Base-by-base conservation (phyloP, 2,797 vertebrate species). In the Erpetoichthys calabaricus region DNA sequence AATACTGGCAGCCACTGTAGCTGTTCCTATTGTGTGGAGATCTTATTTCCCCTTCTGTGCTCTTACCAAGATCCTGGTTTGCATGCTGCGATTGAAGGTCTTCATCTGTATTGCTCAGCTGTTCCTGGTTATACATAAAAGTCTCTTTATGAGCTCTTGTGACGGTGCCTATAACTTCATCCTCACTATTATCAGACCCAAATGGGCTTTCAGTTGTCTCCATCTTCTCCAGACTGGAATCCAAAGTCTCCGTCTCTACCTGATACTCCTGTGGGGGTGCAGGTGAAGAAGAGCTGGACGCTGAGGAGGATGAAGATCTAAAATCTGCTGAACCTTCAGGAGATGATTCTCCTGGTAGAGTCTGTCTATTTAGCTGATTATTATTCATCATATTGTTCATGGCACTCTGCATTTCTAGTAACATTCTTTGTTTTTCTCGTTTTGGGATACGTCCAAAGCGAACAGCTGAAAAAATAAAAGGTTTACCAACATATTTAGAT, bases 361-460 rank as follows among this genome's bases (percentile, higher is more conserved):
- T 0, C 75, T 91, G 88, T 66, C 85, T 59, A 6, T 81, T 87
- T 73, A 96, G 89, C 75, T 92, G 89, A 65, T 79, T 87, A 77
- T 82, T 89, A 77, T 83, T 93, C 92, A 97, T 94, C 90, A 97
- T 92, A 69, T 89, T 94, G 77, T 95, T 95, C 94, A 98, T 97
- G 60, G 91, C 92, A 65, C 91, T 97, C 75, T 98, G 94, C 96
- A 99, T 99, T 78, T 99, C 96, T 68, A 95, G 84, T 61, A 99
- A 82, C 92, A 99, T 97, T 74, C 94, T 79, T 78, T 98, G 95
- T 59, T 99, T 99, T 57, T 99, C 96, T 52, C 96, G 81, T 62
- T 99, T 98, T 10, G 96, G 96, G 75, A 98, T 99, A 42, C 95
- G 92, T 57, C 96, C 96, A 67, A 98, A 99, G 61, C 96, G 80